phyloP scores from a whole-genome alignment of 2,113 vertebrate genomes.

The Gymnarchus niloticus region DNA sequence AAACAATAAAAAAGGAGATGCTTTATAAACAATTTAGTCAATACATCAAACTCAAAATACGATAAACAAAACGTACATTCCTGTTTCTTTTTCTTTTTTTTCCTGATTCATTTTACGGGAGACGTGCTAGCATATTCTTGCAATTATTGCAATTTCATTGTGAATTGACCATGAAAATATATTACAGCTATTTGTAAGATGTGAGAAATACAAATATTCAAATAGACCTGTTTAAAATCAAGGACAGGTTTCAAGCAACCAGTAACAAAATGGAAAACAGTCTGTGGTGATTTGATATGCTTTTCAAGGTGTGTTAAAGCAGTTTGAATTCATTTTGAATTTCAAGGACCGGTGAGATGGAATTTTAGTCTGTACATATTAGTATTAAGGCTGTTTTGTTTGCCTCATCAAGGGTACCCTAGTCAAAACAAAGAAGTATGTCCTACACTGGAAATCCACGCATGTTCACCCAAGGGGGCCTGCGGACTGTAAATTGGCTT shows the following conservation, averaged over 20 bases:
- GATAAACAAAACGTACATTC: not conserved
- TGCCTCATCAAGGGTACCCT: not conserved
- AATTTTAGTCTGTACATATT: not conserved
- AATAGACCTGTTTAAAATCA: slow-evolving; percentile 43
- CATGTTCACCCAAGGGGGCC: not conserved
- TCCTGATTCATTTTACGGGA: not conserved
- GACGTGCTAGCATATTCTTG: not conserved
- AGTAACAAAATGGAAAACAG: slow-evolving; percentile 15
- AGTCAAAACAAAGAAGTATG: not conserved
- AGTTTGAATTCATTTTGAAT: not conserved
- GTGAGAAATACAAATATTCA: slow-evolving; percentile 41
- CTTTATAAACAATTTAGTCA: not conserved
- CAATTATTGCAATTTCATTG: slow-evolving; percentile 9
- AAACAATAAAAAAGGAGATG: not conserved
- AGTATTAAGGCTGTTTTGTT: not conserved
- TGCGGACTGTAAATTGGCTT: not conserved
- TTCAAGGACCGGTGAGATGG: slow-evolving; percentile 11
- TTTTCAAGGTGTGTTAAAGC: not conserved
- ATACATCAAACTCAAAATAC: not conserved
- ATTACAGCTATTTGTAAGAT: slow-evolving; percentile 24
- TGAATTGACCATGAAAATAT: slow-evolving; percentile 24
- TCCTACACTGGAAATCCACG: not conserved
- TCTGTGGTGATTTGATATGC: not conserved
- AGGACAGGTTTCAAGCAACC: slow-evolving; percentile 31
- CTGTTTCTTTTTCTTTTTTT: not conserved